Percentiles rank a stretch among this genome's conserved stretches.
phyloP scores from a whole-genome alignment of 2,113 vertebrate genomes.

The Otus sunia region DNA sequence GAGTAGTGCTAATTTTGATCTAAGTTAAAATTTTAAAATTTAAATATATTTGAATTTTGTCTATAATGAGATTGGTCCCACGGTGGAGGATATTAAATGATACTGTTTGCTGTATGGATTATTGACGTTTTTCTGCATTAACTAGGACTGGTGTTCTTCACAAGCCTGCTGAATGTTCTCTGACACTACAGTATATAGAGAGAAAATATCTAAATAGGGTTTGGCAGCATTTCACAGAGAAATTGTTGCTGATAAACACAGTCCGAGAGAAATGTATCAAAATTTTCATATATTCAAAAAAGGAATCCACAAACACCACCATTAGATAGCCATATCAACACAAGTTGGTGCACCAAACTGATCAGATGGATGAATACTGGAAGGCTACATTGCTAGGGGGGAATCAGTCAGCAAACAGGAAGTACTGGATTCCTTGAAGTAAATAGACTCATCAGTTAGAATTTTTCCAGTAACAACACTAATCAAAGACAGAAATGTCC shows the following conservation, averaged over 20 bases:
- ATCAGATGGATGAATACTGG: neutral
- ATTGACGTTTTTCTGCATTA: neutral
- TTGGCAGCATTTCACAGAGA: neutral
- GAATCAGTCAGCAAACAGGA: neutral
- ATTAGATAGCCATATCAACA: neutral
- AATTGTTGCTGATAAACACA: neutral
- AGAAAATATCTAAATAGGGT: neutral
- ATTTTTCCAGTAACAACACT: neutral
- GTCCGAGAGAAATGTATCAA: neutral
- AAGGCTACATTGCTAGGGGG: neutral
- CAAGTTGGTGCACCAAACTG: neutral
- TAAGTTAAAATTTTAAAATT: neutral
- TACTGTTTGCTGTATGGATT: neutral
- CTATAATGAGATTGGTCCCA: neutral
- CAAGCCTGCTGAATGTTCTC: neutral
- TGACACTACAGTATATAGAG: neutral
- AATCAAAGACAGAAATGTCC: neutral
- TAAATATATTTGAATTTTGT: neutral
- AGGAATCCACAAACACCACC: neutral
- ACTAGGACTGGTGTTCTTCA: neutral
- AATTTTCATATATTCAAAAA: neutral
- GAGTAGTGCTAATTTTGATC: neutral
- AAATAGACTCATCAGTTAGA: neutral
- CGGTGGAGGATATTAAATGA: neutral
- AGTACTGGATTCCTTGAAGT: neutral